Percentiles rank a stretch among this genome's conserved stretches.
Conservation (phyloP, 2,113 vertebrate genomes). For the Limanda limanda region DNA sequence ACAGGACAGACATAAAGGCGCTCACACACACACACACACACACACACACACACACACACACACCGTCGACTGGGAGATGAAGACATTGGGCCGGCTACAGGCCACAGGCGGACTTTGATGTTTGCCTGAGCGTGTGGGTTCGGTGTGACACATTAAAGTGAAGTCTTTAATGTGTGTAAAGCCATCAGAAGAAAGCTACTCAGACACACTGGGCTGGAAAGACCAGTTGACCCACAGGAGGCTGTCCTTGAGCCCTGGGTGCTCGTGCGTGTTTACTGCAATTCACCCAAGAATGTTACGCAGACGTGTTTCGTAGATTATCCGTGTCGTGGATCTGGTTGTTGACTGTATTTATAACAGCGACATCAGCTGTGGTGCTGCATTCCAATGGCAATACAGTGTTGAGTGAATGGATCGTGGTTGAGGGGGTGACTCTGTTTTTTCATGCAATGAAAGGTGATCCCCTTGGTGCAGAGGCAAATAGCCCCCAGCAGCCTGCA, state of each 20-base stretch:
- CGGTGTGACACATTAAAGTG: conserved; percentile 48
- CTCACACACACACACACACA: conserved; percentile 29
- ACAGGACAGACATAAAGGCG: conserved; percentile 44
- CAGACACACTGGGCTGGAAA: conserved; percentile 35
- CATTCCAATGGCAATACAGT: conserved; percentile 31
- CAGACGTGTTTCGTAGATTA: neutral
- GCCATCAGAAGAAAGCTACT: conserved; percentile 45
- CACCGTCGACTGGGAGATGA: conserved; percentile 39
- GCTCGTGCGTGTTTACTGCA: neutral
- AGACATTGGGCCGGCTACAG: conserved; percentile 49
- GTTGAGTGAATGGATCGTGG: conserved; percentile 51
- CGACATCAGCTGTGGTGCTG: conserved; percentile 17
- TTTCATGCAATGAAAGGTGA: conserved; percentile 66
- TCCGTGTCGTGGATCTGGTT: conserved; percentile 11
- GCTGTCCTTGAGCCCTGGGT: conserved; percentile 35
- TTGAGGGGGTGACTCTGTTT: conserved; percentile 46
- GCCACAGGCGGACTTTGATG: conserved; percentile 53
- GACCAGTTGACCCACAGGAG: conserved; percentile 51
- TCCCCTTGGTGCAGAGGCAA: conserved; percentile 60
- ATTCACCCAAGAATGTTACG: conserved; percentile 18
- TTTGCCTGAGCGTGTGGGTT: conserved; percentile 19
- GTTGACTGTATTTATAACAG: conserved; percentile 41
- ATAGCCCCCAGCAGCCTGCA: conserved; percentile 31
- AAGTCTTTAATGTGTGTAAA: conserved; percentile 64
- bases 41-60: conserved; percentile 21